Conservation (phyloP, 2,113 vertebrate species). For the Scomber colias region DNA sequence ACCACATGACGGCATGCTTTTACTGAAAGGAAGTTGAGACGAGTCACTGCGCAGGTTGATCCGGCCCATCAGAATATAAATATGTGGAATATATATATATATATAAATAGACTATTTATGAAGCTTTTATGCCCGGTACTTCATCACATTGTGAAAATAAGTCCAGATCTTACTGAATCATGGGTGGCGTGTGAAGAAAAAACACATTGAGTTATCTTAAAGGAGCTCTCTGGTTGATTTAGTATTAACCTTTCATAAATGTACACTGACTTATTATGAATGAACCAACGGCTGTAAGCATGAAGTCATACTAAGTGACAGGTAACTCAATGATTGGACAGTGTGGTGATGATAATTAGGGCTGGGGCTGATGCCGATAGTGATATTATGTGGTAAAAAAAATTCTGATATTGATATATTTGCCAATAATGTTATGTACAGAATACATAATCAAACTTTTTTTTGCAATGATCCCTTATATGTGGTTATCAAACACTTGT, state of each 20-base stretch:
- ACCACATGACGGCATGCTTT: background rate
- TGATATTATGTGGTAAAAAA: too few species aligned
- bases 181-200: background rate
- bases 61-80: slow-evolving; percentile 8
- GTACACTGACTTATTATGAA: too few species aligned
- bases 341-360: too few species aligned
- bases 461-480: too few species aligned
- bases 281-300: too few species aligned
- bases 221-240: background rate
- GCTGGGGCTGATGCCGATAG: too few species aligned
- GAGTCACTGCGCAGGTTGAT: background rate
- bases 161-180: background rate
- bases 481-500: too few species aligned
- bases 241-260: background rate
- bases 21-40: background rate
- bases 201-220: background rate
- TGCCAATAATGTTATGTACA: too few species aligned
- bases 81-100: background rate
- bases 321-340: too few species aligned
- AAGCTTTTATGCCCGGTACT: background rate
- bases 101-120: background rate
- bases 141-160: background rate
- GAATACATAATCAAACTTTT: too few species aligned
- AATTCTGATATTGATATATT: too few species aligned
- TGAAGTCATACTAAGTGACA: too few species aligned